Evolutionary conservation across 2,888 invertebrate genomes (phyloP).

Genomic region (Lysandra coridon): DNA sequence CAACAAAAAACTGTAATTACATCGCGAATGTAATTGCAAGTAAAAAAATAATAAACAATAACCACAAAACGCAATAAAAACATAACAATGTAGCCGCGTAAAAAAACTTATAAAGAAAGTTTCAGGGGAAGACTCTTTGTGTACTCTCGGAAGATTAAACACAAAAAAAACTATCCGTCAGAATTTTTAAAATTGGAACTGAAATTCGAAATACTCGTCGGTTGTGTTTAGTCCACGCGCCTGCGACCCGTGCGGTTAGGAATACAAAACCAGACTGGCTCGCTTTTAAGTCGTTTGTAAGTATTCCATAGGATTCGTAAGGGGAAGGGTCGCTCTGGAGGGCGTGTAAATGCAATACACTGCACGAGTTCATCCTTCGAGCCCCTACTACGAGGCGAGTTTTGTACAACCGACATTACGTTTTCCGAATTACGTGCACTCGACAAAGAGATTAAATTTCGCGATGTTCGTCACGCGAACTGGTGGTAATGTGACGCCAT

Average conservation of each 20-base stretch:
- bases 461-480: slow-evolving; percentile 20
- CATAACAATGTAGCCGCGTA: slow-evolving; percentile 59
- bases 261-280: slow-evolving; percentile 78
- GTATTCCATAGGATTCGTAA: slow-evolving; percentile 78
- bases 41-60: slow-evolving; percentile 59
- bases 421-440: slow-evolving; percentile 19
- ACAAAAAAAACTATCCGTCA: slow-evolving; percentile 44
- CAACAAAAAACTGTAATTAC: slow-evolving; percentile 49
- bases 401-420: slow-evolving; percentile 24
- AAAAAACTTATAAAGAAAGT: slow-evolving; percentile 61
- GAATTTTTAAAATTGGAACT: slow-evolving; percentile 43
- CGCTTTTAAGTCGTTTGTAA: slow-evolving; percentile 69
- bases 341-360: slow-evolving; percentile 74
- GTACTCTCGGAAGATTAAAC: slow-evolving; percentile 48
- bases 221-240: slow-evolving; percentile 57
- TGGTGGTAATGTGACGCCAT: slow-evolving; percentile 44
- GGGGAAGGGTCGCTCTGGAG: slow-evolving; percentile 77
- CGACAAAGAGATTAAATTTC: slow-evolving; percentile 5
- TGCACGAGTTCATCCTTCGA: slow-evolving; percentile 71
- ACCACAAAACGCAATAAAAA: slow-evolving; percentile 57
- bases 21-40: slow-evolving; percentile 46
- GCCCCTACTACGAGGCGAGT: slow-evolving; percentile 61
- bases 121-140: slow-evolving; percentile 52
- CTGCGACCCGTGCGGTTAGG: slow-evolving; percentile 70
- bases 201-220: slow-evolving; percentile 62